Conservation (phyloP, 2,888 invertebrate genomes). For the Anthophora plumipes region DNA sequence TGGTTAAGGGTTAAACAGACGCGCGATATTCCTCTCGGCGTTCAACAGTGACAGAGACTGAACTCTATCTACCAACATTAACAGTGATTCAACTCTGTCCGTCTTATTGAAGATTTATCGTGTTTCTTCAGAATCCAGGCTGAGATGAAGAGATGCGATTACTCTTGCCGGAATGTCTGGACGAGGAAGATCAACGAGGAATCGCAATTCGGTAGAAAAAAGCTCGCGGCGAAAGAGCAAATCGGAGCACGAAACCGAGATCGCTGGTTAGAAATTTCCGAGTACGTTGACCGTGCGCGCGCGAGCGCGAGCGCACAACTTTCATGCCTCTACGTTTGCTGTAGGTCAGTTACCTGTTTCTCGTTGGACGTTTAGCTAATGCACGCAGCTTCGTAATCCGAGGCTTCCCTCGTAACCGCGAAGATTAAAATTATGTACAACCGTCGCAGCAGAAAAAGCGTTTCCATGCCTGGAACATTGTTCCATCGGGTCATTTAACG, state of each 20-base stretch:
- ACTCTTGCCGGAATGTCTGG: background rate
- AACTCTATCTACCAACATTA: too few relatives aligned
- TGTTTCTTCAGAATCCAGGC: too few relatives aligned
- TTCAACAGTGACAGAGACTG: too few relatives aligned
- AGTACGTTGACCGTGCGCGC: conserved; percentile 69
- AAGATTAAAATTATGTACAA: conserved; percentile 33
- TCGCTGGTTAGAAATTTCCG: conserved; percentile 53
- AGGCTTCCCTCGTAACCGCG: conserved; percentile 44
- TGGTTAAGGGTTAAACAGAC: too few relatives aligned
- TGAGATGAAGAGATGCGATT: background rate
- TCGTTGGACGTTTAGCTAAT: conserved; percentile 48
- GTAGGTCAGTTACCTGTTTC: conserved; percentile 76
- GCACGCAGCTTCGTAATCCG: conserved; percentile 58
- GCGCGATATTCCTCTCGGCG: too few relatives aligned
- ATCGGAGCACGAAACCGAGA: conserved; percentile 56
- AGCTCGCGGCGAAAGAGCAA: conserved; percentile 19
- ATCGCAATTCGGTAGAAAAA: conserved; percentile 1
- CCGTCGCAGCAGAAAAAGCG: background rate
- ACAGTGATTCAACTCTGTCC: too few relatives aligned
- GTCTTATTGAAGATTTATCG: too few relatives aligned
- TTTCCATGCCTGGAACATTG: background rate
- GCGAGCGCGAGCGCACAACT: conserved; percentile 57
- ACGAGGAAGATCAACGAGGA: too few relatives aligned
- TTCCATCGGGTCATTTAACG: background rate
- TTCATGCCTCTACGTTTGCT: conserved; percentile 62